Evolutionary conservation across 30 jellyfish, hydroid and myxozoan genomes (phyloP), one percentile per base, ranked within the genome.

Genomic region (Hydractinia symbiolongicarpus): DNA sequence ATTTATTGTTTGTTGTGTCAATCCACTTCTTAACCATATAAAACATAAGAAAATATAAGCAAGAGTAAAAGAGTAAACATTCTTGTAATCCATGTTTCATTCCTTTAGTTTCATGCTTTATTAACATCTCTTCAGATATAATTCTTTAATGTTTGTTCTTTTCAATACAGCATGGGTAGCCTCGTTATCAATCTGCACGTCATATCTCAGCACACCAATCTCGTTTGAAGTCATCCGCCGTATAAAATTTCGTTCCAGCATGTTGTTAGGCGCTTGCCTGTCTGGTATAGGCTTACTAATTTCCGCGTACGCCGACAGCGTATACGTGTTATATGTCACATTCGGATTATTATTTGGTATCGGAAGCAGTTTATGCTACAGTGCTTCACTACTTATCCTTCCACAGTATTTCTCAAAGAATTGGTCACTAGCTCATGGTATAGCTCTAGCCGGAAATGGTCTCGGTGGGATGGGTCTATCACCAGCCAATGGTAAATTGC

Each of bases 341-440:
- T 86, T 79, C 56, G 97, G 97, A 4, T 77, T 77, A 4, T 44
- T 90, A 56, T 81, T 90, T 58, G 97, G 92, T 19, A 69, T 90
- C 53, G 97, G 95, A 11, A 81, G 78, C 55, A 90, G 97, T 79
- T 81, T 84, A 70, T 77, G 90, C 55, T 90, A 78, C 89, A 84
- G 95, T 55, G 92, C 93, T 9, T 90, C 97, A 4, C 82, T 90
- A 15, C 72, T 90, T 54, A 85, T 90, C 21, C 90, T 90, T 68
- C 97, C 97, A 5, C 85, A 70, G 80, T 90, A 90, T 57, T 85
- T 84, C 93, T 82, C 92, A 4, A 84, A 70, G 79, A 84, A 90
- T 77, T 90, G 95, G 95, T 80, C 95, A 9, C 54, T 84, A 57
- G 97, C 97, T 19, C 95, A 90, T 84, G 97, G 97, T 66, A 81